Conservation (phyloP, 2,797 vertebrate genomes). For the Pseudochirops corinnae region DNA sequence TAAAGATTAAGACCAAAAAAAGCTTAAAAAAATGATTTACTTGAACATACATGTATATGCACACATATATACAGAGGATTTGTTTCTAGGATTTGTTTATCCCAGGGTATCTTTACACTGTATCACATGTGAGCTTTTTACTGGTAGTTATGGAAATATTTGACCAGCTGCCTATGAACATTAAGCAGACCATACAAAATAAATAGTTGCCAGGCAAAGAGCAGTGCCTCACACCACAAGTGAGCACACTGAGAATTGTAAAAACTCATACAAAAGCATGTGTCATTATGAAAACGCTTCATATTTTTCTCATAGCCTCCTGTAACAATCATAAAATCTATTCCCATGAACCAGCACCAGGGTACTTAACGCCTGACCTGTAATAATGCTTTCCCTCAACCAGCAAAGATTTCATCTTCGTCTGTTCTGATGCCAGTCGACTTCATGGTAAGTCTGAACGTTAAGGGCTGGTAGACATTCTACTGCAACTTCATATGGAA, state of each 20-base stretch:
- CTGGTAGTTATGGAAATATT: constrained; percentile 65
- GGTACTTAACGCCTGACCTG: constrained; percentile 40
- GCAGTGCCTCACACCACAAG: constrained; percentile 16
- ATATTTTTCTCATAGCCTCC: constrained; percentile 41
- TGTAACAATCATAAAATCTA: neutral
- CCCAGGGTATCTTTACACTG: neutral
- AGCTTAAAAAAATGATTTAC: neutral
- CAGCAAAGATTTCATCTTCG: constrained; percentile 23
- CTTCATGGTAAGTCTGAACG: constrained; percentile 4
- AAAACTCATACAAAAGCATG: constrained; percentile 35
- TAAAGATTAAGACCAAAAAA: neutral
- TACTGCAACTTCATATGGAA: constrained; percentile 13
- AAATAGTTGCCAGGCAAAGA: constrained; percentile 56
- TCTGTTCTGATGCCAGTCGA: constrained; percentile 1
- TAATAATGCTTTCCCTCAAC: constrained; percentile 43
- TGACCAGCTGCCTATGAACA: constrained; percentile 63
- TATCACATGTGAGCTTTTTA: constrained; percentile 56
- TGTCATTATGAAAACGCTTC: constrained; percentile 47
- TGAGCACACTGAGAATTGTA: constrained; percentile 56
- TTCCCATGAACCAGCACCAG: constrained; percentile 44
- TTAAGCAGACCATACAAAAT: constrained; percentile 57
- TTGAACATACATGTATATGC: neutral
- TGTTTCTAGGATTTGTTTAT: constrained; percentile 7
- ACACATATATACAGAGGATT: neutral
- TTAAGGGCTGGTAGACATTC: constrained; percentile 43